Conservation (phyloP, 2,797 vertebrate species). For the Epinephelus awoara region DNA sequence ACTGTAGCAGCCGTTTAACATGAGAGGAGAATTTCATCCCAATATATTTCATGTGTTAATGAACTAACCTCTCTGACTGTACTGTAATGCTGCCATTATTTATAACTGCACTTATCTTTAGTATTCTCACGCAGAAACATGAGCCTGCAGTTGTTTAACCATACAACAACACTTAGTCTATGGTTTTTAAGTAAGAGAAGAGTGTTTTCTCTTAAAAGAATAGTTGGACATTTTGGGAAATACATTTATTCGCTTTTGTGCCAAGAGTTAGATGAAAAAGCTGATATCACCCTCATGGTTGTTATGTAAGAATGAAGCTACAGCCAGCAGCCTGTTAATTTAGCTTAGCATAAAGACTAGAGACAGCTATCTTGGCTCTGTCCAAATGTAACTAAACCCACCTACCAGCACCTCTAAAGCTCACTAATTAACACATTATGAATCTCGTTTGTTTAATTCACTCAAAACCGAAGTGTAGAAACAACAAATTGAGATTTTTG, state of each 20-base stretch:
- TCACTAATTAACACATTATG: too few relatives aligned
- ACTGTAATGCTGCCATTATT: conserved; percentile 2
- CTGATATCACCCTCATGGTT: background rate
- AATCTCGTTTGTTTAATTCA: too few relatives aligned
- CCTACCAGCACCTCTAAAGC: too few relatives aligned
- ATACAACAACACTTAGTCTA: background rate
- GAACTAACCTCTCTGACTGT: conserved; percentile 14
- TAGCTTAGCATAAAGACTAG: background rate
- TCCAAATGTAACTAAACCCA: too few relatives aligned
- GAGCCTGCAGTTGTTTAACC: background rate
- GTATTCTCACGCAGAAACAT: background rate
- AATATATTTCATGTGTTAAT: conserved; percentile 19
- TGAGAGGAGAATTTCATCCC: conserved; percentile 21
- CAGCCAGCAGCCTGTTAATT: background rate
- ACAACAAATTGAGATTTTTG: too few relatives aligned
- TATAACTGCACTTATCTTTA: background rate
- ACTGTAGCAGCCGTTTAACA: conserved; percentile 27
- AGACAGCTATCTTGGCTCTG: too few relatives aligned
- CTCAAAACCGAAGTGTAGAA: too few relatives aligned
- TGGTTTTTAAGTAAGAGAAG: background rate
- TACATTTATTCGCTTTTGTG: background rate
- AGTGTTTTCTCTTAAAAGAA: background rate
- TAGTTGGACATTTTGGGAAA: background rate
- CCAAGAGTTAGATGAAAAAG: background rate
- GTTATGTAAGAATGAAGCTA: background rate